phyloP scores from a whole-genome alignment of 2,888 invertebrate genomes.

The Aplocera efformata region DNA sequence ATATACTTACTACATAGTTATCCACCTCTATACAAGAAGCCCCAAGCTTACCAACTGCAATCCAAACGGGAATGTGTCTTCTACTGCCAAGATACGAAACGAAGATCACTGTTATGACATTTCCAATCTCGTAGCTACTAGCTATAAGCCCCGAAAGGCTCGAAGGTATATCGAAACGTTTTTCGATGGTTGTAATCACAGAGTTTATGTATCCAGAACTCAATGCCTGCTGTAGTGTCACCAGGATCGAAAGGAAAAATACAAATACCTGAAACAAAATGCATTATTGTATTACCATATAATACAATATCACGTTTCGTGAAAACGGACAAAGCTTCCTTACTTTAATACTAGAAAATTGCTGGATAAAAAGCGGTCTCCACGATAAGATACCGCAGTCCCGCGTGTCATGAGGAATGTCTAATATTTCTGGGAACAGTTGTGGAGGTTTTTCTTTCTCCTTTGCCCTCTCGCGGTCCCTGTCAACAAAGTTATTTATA shows the following conservation, averaged over 20 bases:
- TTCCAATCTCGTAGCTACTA: slow-evolving; percentile 97
- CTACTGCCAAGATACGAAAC: slow-evolving; percentile 96
- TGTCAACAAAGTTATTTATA: slow-evolving; percentile 35
- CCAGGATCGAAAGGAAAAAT: slow-evolving; percentile 92
- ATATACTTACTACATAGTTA: too few species aligned
- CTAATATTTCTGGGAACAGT: slow-evolving; percentile 82
- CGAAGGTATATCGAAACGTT: slow-evolving; percentile 96
- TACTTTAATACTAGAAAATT: slow-evolving; percentile 94
- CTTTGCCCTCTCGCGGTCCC: slow-evolving; percentile 75
- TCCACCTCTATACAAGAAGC: too few species aligned
- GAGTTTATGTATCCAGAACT: slow-evolving; percentile 96
- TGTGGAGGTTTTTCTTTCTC: slow-evolving; percentile 82
- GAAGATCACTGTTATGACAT: slow-evolving; percentile 96
- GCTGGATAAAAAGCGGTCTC: slow-evolving; percentile 91
- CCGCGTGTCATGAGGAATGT: slow-evolving; percentile 84
- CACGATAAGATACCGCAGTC: slow-evolving; percentile 94
- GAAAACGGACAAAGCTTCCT: slow-evolving; percentile 29
- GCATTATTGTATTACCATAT: slow-evolving; percentile 8
- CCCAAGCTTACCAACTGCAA: slow-evolving; percentile 93
- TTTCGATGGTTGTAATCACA: slow-evolving; percentile 98
- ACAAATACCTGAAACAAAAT: slow-evolving; percentile 87
- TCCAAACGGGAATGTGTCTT: slow-evolving; percentile 96
- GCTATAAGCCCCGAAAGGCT: slow-evolving; percentile 95
- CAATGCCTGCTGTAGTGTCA: slow-evolving; percentile 93
- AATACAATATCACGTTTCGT: not conserved